Base-by-base conservation (phyloP, 1,140 invertebrate species). In the Leptopilina boulardi region DNA sequence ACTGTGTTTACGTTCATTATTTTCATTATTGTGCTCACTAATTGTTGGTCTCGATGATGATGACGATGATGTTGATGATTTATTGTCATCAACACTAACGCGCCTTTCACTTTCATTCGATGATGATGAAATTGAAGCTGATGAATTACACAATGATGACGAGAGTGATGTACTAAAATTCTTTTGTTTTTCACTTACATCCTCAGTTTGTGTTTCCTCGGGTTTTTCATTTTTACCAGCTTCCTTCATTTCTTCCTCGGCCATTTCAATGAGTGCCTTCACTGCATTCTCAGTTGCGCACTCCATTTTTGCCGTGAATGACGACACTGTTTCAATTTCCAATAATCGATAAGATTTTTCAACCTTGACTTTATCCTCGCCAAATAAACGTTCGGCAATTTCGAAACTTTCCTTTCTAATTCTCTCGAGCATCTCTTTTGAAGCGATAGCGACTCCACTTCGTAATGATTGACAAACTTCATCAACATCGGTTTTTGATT, bases 401-500 rank as follows among this genome's bases (percentile, higher is more conserved):
- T 90, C 88, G 0, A 82, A 73, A 59, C 87, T 87, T 44, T 91
- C 90, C 9, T 87, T 88, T 18, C 86, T 85, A 38, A 91, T 91
- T 34, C 82, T 86, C 8, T 89, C 87, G 3, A 90, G 21, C 5
- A 89, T 85, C 5, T 89, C 85, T 18, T 90, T 90, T 0, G 90
- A 90, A 0, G 90, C 88, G 5, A 89, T 85, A 2, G 86, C 74
- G 3, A 91, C 90, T 0, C 86, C 90, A 13, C 80, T 82, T 4
- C 89, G 79, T 6, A 91, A 38, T 0, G 90, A 91, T 30, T 89
- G 87, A 59, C 90, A 91, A 0, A 91, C 88, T 71, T 91, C 90
- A 6, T 91, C 87, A 0, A 91, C 90, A 51, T 91, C 90, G 4
- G 89, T 89, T 73, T 91, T 91, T 10, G 90, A 91, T 70, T 91